Base-by-base conservation (phyloP, 2,888 invertebrate genomes). In the Seira sanloemensis region DNA sequence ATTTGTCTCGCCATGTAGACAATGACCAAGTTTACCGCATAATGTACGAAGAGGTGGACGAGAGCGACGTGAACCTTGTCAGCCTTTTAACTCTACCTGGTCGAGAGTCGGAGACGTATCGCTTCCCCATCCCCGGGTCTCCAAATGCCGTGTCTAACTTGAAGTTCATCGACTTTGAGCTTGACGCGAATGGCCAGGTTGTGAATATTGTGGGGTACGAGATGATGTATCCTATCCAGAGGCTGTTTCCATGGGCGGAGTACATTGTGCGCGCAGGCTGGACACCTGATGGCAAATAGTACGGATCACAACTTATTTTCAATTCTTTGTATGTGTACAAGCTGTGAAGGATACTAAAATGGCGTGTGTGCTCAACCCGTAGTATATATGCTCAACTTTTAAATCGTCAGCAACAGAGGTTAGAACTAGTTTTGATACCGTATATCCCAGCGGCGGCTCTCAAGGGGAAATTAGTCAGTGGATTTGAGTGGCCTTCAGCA, bases 261-360 rank as follows among this genome's bases (percentile, higher is more conserved):
- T 99, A 99, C 91, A 93, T 99, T 87, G 97, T 98, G 0, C 92
- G 99, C 88, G 97, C 96, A 16, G 98, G 98, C 0, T 99, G 99
- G 98, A 97, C 97, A 0, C 96, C 97, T 0, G 96, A 97, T 91
- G 96, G 97, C 26, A 94, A 95, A 90, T 95, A 94, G 98, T 98
- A 92, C 94, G 95, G 12, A 37, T n/a, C n/a, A n/a, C n/a, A n/a
- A n/a, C n/a, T n/a, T n/a, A n/a, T n/a, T n/a, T n/a, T n/a, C n/a
- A n/a, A n/a, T n/a, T n/a, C n/a, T n/a, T n/a, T n/a, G n/a, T n/a
- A n/a, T n/a, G n/a, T n/a, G n/a, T n/a, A n/a, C n/a, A n/a, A n/a
- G n/a, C n/a, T n/a, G n/a, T n/a, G n/a, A n/a, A n/a, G n/a, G 37
- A 12, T 37, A 12, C 37, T 37, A 4, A 7, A 58, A 58, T 18